A percentile compares a stretch with the other conserved stretches of the same genome.
phyloP scores from a whole-genome alignment of 1,140 invertebrate species.

The Plodia interpunctella region DNA sequence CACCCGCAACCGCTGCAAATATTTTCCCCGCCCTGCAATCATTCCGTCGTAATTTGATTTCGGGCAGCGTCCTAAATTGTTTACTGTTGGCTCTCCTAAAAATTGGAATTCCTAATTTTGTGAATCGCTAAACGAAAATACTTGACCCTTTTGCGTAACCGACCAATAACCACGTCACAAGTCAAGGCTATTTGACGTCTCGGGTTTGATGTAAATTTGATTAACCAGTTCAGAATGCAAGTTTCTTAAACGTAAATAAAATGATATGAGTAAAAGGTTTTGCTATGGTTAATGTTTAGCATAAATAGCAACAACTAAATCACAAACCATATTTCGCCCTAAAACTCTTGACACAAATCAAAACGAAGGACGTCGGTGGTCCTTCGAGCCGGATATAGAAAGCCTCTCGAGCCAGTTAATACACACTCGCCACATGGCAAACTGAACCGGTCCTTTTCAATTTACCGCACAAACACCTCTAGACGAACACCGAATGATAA shows the following conservation, averaged over 20 bases:
- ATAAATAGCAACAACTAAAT: neutral
- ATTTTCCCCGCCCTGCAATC: neutral
- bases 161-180: neutral
- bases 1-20: slow-evolving; percentile 3
- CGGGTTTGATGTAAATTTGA: too few relatives aligned
- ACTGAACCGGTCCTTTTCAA: neutral
- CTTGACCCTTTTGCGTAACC: neutral
- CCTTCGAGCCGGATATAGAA: slow-evolving; percentile 1
- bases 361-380: neutral
- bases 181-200: too few relatives aligned
- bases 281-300: too few relatives aligned
- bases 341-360: neutral
- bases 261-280: too few relatives aligned
- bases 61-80: neutral
- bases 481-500: neutral
- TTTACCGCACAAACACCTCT: neutral
- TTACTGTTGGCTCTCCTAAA: slow-evolving; percentile 3
- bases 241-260: too few relatives aligned
- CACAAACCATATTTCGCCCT: neutral
- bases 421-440: neutral
- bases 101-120: slow-evolving; percentile 1
- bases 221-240: too few relatives aligned
- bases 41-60: slow-evolving; percentile 2
- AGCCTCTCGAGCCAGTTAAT: slow-evolving; percentile 1
- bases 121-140: neutral